Percentiles rank a stretch among this genome's conserved stretches.
Conservation (phyloP, 2,113 vertebrate species). For the Hyla sarda region DNA sequence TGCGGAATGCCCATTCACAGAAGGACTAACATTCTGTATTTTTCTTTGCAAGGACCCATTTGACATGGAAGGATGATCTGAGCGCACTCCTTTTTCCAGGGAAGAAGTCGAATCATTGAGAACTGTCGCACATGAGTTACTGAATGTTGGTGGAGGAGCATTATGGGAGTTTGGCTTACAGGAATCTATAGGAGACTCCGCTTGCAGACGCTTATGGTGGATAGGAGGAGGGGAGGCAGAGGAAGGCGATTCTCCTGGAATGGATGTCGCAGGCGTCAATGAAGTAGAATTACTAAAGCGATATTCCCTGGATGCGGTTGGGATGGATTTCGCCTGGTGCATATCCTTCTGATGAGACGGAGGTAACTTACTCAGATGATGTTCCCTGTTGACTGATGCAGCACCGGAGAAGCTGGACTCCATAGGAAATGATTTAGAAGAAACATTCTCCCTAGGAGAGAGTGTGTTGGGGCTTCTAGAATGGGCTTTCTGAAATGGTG, state of each 20-base stretch:
- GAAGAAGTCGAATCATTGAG: not conserved
- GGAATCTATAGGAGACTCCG: not conserved
- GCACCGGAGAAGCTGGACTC: not conserved
- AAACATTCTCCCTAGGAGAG: not conserved
- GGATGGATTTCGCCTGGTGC: not conserved
- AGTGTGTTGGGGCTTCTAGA: not conserved
- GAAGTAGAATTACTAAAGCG: not conserved
- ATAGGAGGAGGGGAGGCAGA: not conserved
- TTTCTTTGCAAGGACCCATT: not conserved
- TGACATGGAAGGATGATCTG: not conserved
- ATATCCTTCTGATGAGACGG: not conserved
- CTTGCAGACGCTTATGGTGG: not conserved
- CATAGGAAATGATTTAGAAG: not conserved
- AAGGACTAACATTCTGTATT: not conserved
- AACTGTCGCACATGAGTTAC: not conserved
- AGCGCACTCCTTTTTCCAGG: too few relatives aligned
- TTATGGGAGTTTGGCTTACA: not conserved
- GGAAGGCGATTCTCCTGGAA: not conserved
- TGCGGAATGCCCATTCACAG: not conserved
- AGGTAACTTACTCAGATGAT: not conserved
- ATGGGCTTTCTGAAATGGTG: not conserved
- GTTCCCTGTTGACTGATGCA: not conserved
- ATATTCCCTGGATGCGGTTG: not conserved
- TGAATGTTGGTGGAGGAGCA: not conserved
- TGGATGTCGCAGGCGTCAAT: not conserved